Evolutionary conservation across 92 coral and sea anemone species (phyloP).

Genomic region (Paragorgia papillata): DNA sequence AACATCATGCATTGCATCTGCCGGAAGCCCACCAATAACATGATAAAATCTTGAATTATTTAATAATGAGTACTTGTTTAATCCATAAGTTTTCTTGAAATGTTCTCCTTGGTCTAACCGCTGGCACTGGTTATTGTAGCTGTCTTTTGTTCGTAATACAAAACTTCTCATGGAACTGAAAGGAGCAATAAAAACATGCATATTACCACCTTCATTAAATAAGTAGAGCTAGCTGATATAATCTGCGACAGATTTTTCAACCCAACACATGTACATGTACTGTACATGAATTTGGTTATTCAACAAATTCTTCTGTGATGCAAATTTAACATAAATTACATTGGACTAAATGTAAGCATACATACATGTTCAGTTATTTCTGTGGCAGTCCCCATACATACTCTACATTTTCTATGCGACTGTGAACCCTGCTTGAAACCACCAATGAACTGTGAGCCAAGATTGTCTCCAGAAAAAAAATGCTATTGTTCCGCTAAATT

Average conservation of each 20-base stretch:
- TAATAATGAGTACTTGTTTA: conserved; percentile 51
- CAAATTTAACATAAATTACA: too few species aligned
- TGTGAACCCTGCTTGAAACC: conserved; percentile 37
- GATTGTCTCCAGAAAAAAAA: conserved; percentile 47
- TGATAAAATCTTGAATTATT: conserved; percentile 56
- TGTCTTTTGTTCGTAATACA: conserved; percentile 57
- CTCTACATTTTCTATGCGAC: conserved; percentile 50
- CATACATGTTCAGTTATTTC: conserved; percentile 46
- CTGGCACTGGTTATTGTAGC: conserved; percentile 53
- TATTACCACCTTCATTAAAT: too few species aligned
- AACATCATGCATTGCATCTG: conserved; percentile 66
- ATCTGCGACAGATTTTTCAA: background rate
- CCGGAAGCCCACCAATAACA: conserved; percentile 61
- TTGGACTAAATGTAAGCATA: too few species aligned
- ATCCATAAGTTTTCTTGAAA: conserved; percentile 63
- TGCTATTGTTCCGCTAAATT: conserved; percentile 41
- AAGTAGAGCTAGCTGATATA: too few species aligned
- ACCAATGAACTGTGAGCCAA: conserved; percentile 53
- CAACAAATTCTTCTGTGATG: too few species aligned
- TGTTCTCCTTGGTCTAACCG: conserved; percentile 58
- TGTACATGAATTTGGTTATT: too few species aligned
- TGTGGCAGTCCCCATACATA: conserved; percentile 49
- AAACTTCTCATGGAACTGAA: conserved; percentile 69
- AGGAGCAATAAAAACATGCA: conserved; percentile 20
- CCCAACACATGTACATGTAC: background rate